Evolutionary conservation across 2,797 vertebrate species (phyloP), one percentile per base, ranked within the genome.

Genomic region (Rhinella marina): DNA sequence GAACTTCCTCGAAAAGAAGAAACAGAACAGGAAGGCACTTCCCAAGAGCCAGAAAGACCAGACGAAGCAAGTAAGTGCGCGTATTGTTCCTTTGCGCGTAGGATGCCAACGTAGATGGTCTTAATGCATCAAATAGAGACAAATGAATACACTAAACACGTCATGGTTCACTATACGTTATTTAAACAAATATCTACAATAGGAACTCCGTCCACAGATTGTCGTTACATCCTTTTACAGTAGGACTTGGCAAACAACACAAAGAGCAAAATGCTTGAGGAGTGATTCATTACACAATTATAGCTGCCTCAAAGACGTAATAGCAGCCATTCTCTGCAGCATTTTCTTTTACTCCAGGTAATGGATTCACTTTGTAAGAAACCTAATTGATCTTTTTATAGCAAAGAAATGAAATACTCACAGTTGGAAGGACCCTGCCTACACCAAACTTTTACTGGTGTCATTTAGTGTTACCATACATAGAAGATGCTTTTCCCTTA

Each of bases 1-100:
- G 96, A 97, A 89, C 93, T 96, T 61, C 94, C 92, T 6, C 95
- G 94, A 50, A 95, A 96, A 92, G 95, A 96, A 88, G 96, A 95
- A 88, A 96, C 96, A 78, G 95, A 93, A 52, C 90, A 93, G 89
- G 94, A 95, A 90, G 93, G 93, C 66, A 94, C 95, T 85, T 95
- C 95, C 90, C 93, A 95, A 93, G 95, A 96, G 92, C 90, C 94
- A 92, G 93, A 92, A 90, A 93, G 94, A 93, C 94, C 91, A 90
- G 91, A 93, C 90, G 94, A 95, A 92, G 94, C 95, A 94, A 95
- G 95, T 96, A 94, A 95, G 95, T 94, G 89, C 87, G 85, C 89
- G 59, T 12, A 90, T 81, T 92, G 91, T 81, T 61, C n/a, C 17
- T 52, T 5, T 29, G 61, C 54, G 5, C 11, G 75, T 59, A 81